These are phyloP conservation scores for Drosophila repleta DNA, from an alignment of 1,140 invertebrate genomes.

Conservation along the genomic window DNA sequence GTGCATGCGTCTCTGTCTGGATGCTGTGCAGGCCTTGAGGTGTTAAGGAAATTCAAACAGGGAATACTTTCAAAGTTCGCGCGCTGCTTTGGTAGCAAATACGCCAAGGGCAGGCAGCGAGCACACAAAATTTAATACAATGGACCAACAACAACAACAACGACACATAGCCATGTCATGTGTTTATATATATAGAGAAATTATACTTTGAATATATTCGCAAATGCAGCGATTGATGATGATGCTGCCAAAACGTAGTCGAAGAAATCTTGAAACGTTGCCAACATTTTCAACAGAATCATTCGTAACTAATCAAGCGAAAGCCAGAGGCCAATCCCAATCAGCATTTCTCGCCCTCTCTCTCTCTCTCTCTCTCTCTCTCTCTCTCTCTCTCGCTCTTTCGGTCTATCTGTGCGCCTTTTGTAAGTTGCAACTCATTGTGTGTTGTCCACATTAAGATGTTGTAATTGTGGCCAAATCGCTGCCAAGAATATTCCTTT, in stretches of 20 bases:
- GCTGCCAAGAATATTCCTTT: slow-evolving; percentile 64
- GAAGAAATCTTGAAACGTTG: slow-evolving; percentile 2
- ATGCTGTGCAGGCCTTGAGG: slow-evolving; percentile 58
- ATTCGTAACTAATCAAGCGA: slow-evolving; percentile 69
- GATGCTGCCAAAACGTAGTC: slow-evolving; percentile 37
- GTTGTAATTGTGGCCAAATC: slow-evolving; percentile 74
- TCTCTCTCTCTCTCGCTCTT: too few relatives aligned
- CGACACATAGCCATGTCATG: slow-evolving; percentile 29
- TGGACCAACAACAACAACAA: slow-evolving; percentile 1
- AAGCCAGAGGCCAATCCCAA: slow-evolving; percentile 20
- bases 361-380: neutral
- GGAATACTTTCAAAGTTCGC: slow-evolving; percentile 52
- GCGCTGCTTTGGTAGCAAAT: slow-evolving; percentile 58
- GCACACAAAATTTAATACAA: slow-evolving; percentile 4
- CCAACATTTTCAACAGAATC: slow-evolving; percentile 41
- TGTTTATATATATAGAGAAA: slow-evolving; percentile 36
- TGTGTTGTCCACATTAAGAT: slow-evolving; percentile 60
- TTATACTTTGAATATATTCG: slow-evolving; percentile 44
- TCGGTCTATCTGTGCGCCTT: too few relatives aligned
- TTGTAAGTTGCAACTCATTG: neutral
- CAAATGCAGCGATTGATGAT: slow-evolving; percentile 49
- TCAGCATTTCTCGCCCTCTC: slow-evolving; percentile 5
- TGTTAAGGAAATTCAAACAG: slow-evolving; percentile 61
- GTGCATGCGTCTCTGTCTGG: slow-evolving; percentile 8
- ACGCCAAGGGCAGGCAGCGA: slow-evolving; percentile 61